Base-by-base conservation (phyloP, 2,888 invertebrate genomes). In the Dorcus hopei region DNA sequence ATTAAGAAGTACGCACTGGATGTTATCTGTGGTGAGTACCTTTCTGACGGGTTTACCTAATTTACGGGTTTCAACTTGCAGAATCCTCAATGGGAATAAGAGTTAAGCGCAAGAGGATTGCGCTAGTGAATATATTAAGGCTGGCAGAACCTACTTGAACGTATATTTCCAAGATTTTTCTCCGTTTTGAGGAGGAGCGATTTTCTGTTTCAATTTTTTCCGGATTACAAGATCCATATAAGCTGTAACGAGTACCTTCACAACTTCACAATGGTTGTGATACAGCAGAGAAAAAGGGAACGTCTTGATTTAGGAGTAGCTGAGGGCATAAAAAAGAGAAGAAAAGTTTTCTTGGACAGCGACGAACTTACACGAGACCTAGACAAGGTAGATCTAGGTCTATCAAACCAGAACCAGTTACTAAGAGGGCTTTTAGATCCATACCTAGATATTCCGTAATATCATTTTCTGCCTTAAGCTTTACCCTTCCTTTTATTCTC, bases 1-100 rank as follows among this genome's bases (percentile, higher is more conserved):
- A 66, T 78, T 51, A 73, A 73, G 47, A 74, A 80, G 54, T 80
- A 78, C n/a, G 77, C 77, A 1, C 66, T 79, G 43, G 78, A 78
- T 54, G 71, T 76, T 33, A 74, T 77, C 39, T 75, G 76, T 52
- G 77, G 78, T 77, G 70, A 65, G 61, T 62, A 42, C n/a, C 4
- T 9, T 41, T 41, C 3, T 41, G 11, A n/a, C 11, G 41, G 41
- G 9, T 41, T 41, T 9, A n/a, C 9, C 11, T 41, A 2, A 41
- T 41, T n/a, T 41, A 41, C 11, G 11, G 2, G 11, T 41, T 41
- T 4, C 9, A 41, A 41, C 41, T 60, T 50, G 26, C 38, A 64
- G 64, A 64, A 57, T 49, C 62, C 2, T 59, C 64, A 6, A 64
- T 64, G 64, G 50, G 52, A 48, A 61, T 54, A 40, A 64, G 58